Conservation (phyloP, 2,113 vertebrate genomes). For the Meles meles region DNA sequence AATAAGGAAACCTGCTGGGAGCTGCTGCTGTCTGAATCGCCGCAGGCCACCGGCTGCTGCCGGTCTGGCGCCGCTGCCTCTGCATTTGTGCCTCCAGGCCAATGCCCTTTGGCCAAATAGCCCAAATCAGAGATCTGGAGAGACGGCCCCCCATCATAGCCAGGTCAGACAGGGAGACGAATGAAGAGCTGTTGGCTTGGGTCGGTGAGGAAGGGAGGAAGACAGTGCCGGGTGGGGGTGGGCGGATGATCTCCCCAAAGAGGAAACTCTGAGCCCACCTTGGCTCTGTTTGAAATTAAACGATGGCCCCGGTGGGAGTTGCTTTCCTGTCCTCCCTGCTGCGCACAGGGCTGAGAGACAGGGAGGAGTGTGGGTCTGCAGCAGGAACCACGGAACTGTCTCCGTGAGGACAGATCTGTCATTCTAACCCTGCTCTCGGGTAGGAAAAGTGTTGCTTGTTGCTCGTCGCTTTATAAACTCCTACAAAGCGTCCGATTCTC, state of each 20-base stretch:
- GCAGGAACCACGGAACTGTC: accelerated
- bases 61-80: not conserved
- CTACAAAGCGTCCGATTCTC: not conserved
- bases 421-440: not conserved
- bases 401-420: not conserved
- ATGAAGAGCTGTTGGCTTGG: not conserved
- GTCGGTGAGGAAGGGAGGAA: not conserved
- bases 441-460: no score
- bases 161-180: not conserved
- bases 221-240: accelerated
- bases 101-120: not conserved
- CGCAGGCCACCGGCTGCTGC: not conserved
- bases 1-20: not conserved
- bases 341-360: accelerated
- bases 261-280: not conserved
- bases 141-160: not conserved
- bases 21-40: not conserved
- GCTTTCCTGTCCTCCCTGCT: not conserved
- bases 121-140: not conserved
- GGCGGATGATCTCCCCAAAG: not conserved
- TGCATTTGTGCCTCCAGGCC: not conserved
- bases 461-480: not conserved
- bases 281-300: not conserved
- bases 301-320: not conserved
- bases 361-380: not conserved